Conservation (phyloP, 2,113 vertebrate genomes). For the Centropristis striata region DNA sequence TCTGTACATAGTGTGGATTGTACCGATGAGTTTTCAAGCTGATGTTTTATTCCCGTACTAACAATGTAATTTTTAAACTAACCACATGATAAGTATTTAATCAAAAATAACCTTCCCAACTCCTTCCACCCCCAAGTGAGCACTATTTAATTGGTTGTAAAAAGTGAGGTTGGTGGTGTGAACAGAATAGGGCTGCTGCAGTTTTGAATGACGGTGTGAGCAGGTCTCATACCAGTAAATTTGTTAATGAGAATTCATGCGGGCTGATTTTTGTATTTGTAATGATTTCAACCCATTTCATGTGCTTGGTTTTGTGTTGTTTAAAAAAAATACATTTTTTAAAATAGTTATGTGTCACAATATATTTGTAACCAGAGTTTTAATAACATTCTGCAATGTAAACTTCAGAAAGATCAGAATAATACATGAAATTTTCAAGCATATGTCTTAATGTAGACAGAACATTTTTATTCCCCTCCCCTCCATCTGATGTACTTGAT, state of each 20-base stretch:
- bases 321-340: conserved; percentile 11
- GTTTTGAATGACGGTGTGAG: conserved; percentile 74
- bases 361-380: conserved; percentile 38
- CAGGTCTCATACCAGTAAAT: conserved; percentile 77
- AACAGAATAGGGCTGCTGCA: conserved; percentile 59
- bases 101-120: conserved; percentile 37
- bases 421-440: conserved; percentile 28
- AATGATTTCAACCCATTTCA: conserved; percentile 43
- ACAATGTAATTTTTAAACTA: conserved; percentile 63
- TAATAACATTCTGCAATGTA: conserved; percentile 31
- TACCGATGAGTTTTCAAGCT: conserved; percentile 59
- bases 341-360: conserved; percentile 26
- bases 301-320: conserved; percentile 20
- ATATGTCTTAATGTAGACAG: conserved; percentile 44
- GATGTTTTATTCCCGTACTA: conserved; percentile 72
- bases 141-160: conserved; percentile 52
- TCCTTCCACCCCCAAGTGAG: conserved; percentile 43
- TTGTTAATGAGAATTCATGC: conserved; percentile 43
- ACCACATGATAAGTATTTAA: conserved; percentile 62
- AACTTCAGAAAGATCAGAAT: conserved; percentile 33
- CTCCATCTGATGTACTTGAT: conserved; percentile 27
- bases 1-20: conserved; percentile 74
- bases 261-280: conserved; percentile 50
- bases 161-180: conserved; percentile 48
- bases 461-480: conserved; percentile 8